Evolutionary conservation across 2,888 invertebrate species (phyloP).

Genomic region (Archaeoteleia sp.): DNA sequence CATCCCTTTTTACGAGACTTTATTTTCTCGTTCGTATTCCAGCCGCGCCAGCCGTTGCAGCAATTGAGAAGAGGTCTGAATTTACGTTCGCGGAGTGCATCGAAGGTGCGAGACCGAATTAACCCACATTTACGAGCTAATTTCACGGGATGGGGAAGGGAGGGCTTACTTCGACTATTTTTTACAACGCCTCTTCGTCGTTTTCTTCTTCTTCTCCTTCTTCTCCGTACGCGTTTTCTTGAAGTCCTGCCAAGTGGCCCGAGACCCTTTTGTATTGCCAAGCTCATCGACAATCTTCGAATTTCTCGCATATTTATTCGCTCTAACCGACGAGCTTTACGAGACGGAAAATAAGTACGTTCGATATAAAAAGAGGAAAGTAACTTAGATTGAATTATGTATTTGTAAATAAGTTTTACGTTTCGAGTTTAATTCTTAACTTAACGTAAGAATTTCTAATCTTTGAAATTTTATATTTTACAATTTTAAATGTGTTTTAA

Average conservation of each 20-base stretch:
- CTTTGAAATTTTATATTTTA: too few species aligned
- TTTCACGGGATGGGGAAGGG: slow-evolving; percentile 44
- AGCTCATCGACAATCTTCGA: slow-evolving; percentile 37
- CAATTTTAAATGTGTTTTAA: too few species aligned
- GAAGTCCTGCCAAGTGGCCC: slow-evolving; percentile 48
- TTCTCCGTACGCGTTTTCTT: slow-evolving; percentile 29
- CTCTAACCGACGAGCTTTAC: too few species aligned
- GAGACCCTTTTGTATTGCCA: slow-evolving; percentile 10
- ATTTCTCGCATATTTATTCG: slow-evolving; percentile 17
- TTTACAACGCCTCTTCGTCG: not conserved
- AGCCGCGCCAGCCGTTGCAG: not conserved
- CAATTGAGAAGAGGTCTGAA: slow-evolving; percentile 5
- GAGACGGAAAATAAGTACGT: too few species aligned
- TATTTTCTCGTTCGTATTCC: slow-evolving; percentile 8
- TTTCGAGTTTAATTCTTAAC: too few species aligned
- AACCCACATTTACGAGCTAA: slow-evolving; percentile 52
- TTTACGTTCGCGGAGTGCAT: slow-evolving; percentile 9
- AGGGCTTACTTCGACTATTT: slow-evolving; percentile 19
- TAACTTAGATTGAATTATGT: too few species aligned
- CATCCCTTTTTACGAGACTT: slow-evolving; percentile 10
- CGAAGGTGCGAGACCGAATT: slow-evolving; percentile 34
- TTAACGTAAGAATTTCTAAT: too few species aligned
- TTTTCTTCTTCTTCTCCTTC: slow-evolving; percentile 2
- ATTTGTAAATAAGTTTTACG: too few species aligned
- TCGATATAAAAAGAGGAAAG: too few species aligned